phyloP scores from a whole-genome alignment of 2,888 invertebrate species.

The Xestia ashworthii region DNA sequence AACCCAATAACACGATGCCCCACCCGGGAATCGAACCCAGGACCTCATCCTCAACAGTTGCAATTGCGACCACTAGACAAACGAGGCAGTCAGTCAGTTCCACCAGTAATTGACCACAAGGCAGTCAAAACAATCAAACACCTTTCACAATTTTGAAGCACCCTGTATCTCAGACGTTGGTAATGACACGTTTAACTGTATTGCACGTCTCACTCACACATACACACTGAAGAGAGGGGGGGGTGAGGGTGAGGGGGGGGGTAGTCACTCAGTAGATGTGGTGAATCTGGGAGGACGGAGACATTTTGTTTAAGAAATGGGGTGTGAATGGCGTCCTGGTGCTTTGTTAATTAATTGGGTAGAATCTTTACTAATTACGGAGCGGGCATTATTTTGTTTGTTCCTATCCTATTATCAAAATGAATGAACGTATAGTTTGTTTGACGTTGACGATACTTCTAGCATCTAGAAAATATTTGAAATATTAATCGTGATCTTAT shows the following conservation, averaged over 20 bases:
- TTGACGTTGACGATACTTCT: too few species aligned
- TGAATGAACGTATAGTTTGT: too few species aligned
- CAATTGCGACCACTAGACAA: too few species aligned
- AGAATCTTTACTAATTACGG: conserved; percentile 28
- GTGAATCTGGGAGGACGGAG: conserved; percentile 14
- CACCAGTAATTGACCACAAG: neutral
- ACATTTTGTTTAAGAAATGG: conserved; percentile 34
- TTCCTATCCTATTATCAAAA: too few species aligned
- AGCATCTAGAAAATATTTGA: too few species aligned
- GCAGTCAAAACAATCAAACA: neutral
- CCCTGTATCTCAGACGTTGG: conserved; percentile 67
- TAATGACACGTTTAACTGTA: conserved; percentile 82
- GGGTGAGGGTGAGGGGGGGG: conserved; percentile 6
- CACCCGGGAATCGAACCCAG: neutral
- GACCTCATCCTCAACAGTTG: neutral
- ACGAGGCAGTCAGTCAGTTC: neutral
- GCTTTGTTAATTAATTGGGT: conserved; percentile 41
- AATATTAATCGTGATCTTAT: too few species aligned
- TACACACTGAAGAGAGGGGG: neutral
- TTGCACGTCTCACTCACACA: conserved; percentile 63
- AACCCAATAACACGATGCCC: neutral
- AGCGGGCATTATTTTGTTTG: conserved; percentile 2
- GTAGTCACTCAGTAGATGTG: conserved; percentile 12
- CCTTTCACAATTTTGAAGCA: conserved; percentile 45
- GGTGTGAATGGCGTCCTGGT: conserved; percentile 30